Conservation (phyloP, 2,797 vertebrate species). For the Enoplosus armatus region DNA sequence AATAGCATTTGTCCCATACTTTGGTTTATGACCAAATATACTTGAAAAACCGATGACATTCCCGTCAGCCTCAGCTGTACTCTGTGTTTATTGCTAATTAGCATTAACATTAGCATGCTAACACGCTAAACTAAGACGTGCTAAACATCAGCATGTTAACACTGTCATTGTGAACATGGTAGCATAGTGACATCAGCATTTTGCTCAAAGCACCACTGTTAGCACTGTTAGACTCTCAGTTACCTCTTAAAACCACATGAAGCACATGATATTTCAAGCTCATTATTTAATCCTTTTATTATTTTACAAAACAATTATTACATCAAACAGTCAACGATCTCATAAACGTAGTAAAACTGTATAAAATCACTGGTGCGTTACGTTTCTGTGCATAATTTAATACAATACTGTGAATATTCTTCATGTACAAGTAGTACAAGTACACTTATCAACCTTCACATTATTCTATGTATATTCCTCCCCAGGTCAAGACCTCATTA, state of each 20-base stretch:
- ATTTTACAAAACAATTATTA: slow-evolving; percentile 43
- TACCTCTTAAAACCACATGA: too few species aligned
- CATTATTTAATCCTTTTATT: slow-evolving; percentile 31
- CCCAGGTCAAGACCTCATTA: background rate
- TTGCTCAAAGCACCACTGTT: too few species aligned
- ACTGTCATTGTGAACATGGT: background rate
- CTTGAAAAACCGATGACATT: background rate
- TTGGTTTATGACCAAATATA: background rate
- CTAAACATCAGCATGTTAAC: too few species aligned
- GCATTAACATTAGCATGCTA: too few species aligned
- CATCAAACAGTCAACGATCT: slow-evolving; percentile 21
- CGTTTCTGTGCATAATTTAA: slow-evolving; percentile 2
- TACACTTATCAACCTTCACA: background rate
- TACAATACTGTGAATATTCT: background rate
- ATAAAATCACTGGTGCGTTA: slow-evolving; percentile 22
- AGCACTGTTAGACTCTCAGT: too few species aligned
- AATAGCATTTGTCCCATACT: background rate
- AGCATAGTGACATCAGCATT: background rate
- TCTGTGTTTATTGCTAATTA: too few species aligned
- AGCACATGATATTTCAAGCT: background rate
- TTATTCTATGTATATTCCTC: background rate
- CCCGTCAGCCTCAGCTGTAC: background rate
- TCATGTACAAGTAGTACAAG: background rate
- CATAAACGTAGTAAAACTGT: background rate
- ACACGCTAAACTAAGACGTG: too few species aligned